Evolutionary conservation across 2,888 invertebrate species (phyloP), one percentile per base, ranked within the genome.

Genomic region (Trichogramma evanescens): DNA sequence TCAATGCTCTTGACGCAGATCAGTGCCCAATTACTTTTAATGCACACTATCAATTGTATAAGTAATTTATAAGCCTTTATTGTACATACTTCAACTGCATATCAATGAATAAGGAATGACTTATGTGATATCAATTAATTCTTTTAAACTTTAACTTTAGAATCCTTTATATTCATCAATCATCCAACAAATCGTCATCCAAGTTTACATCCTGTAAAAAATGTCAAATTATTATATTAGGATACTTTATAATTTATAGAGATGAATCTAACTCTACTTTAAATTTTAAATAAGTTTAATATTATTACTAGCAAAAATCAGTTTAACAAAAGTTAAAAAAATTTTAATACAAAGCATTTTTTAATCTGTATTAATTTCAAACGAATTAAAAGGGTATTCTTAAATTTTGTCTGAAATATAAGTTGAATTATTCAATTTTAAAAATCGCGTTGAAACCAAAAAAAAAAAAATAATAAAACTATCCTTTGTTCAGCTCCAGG

Each of bases 141-240:
- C 44, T 26, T 26, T 26, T 26, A 26, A 26, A 26, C 26, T 26
- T 26, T 26, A 26, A 26, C 26, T 26, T 26, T 26, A 26, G 26
- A 26, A 26, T 26, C 26, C 26, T 26, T 26, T 26, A 26, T 26
- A 26, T 26, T 59, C 10, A 60, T 54, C 61, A 65, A 67, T 89
- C 88, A 70, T 84, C 86, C 65, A 88, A 77, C 67, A 88, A 81
- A 72, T 88, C 88, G 72, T 89, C 87, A 72, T 87, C 89, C 70
- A 89, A 79, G 78, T 86, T 88, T 62, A 89, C 84, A 75, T 88
- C 89, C 87, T 87, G 80, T 56, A 82, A 83, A 62, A 52, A 62
- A 26, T 2, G 26, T 26, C 26, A 26, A 50, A 62, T 58, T 43
- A 53, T 9, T 46, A 41, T 8, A 45, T 9, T 45, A 9, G n/a